Evolutionary conservation across 2,888 invertebrate genomes (phyloP), one percentile per base, ranked within the genome.

Genomic region (Dasysyrphus albostriatus): DNA sequence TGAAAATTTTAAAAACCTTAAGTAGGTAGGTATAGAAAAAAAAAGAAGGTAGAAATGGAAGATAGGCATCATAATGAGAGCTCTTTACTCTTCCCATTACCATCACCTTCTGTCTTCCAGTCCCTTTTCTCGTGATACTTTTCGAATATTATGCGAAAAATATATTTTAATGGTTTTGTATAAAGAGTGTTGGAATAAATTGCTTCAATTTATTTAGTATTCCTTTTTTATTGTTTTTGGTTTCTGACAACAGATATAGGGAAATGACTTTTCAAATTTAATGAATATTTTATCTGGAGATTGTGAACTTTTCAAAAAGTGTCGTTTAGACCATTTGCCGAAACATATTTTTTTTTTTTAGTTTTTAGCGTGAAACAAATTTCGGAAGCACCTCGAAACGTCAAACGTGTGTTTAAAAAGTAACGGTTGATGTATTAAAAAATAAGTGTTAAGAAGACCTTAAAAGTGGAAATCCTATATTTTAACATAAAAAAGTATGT

Each of bases 151-250:
- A 37, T 65, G 19, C 0, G 6, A 39, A 29, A 24, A 69, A 69
- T 37, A 69, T 49, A 51, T 54, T 69, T 39, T 54, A 39, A 39
- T 49, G 69, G 29, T 24, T 10, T 24, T 12, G 14, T 2, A n/a
- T n/a, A n/a, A n/a, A n/a, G 29, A 54, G 39, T 69, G 54, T 51
- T 0, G 16, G 24, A 54, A 54, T 69, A 69, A 54, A 29, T 69
- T 69, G 29, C 39, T 42, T 19, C 5, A 69, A 54, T 69, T n/a
- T 54, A 54, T 51, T 54, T 8, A 51, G n/a, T 47, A 5, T 59
- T 59, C 5, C 16, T 65, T 49, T 49, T 34, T 34, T 49, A 0
- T 49, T 69, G 5, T 32, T 32, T 32, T 32, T 24, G 24, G 7
- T 32, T 32, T 39, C 10, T 19, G 51, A 69, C 44, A 47, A 47